These are phyloP conservation scores for Halictus ligatus DNA, from an alignment of 2,888 invertebrate species.

Conservation along the genomic window DNA sequence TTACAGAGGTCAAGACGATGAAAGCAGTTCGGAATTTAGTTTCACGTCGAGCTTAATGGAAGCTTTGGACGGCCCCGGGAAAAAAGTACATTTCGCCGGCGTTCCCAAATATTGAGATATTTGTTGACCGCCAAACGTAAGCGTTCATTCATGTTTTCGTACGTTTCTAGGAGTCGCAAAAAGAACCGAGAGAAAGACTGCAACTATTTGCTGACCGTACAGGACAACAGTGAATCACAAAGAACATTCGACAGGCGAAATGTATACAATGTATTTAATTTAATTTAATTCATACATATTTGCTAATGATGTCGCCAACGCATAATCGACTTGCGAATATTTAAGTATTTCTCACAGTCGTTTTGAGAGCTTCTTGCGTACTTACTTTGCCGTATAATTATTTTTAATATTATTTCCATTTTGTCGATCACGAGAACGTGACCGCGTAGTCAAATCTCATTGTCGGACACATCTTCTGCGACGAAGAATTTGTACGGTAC, in stretches of 20 bases:
- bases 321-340: constrained; percentile 5
- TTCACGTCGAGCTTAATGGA: constrained; percentile 86
- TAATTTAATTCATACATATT: constrained; percentile 26
- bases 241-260: background rate
- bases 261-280: constrained; percentile 16
- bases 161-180: constrained; percentile 20
- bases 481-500: constrained; percentile 7
- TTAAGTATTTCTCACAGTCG: background rate
- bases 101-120: constrained; percentile 69
- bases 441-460: constrained; percentile 21
- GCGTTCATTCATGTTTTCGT: constrained; percentile 1
- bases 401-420: background rate
- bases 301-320: background rate
- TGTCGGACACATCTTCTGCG: background rate
- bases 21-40: constrained; percentile 85
- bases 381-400: constrained; percentile 26
- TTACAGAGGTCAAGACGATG: constrained; percentile 77
- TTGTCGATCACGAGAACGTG: background rate
- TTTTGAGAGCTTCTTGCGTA: background rate
- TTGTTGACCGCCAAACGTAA: background rate
- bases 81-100: constrained; percentile 82
- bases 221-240: constrained; percentile 13
- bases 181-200: constrained; percentile 33
- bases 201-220: constrained; percentile 9
- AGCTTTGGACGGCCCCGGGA: constrained; percentile 84